phyloP scores from a whole-genome alignment of 2,113 vertebrate species.

The Symphodus melops region DNA sequence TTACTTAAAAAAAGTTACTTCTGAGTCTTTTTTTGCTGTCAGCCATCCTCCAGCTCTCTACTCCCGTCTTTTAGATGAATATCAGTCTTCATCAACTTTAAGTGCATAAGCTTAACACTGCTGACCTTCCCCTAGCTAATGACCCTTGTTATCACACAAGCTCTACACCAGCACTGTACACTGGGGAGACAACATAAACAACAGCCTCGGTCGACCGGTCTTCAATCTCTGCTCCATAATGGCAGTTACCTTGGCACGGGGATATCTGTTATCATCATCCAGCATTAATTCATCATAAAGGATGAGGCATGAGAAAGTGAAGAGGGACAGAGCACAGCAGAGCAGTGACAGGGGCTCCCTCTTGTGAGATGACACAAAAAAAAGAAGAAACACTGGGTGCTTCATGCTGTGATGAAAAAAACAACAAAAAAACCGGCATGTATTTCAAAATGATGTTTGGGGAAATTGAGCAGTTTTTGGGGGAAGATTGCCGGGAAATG shows the following conservation, averaged over 20 bases:
- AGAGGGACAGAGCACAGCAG: constrained; percentile 37
- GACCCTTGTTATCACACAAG: constrained; percentile 65
- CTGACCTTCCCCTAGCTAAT: constrained; percentile 79
- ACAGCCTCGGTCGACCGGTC: constrained; percentile 49
- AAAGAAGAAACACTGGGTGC: constrained; percentile 9
- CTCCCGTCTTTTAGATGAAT: constrained; percentile 15
- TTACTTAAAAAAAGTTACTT: too few species aligned
- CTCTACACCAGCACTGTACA: constrained; percentile 61
- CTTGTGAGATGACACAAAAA: constrained; percentile 64
- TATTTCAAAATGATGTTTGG: constrained; percentile 28
- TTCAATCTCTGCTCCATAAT: constrained; percentile 67
- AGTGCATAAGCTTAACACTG: constrained; percentile 59
- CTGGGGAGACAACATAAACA: constrained; percentile 72
- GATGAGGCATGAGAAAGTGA: constrained; percentile 41
- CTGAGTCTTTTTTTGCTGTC: too few species aligned
- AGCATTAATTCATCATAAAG: constrained; percentile 64
- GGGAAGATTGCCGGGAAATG: constrained; percentile 22
- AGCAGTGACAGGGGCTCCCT: constrained; percentile 66
- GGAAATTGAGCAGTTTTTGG: constrained; percentile 28
- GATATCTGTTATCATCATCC: constrained; percentile 71
- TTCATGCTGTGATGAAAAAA: constrained; percentile 28
- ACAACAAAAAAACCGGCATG: constrained; percentile 26
- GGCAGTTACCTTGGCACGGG: constrained; percentile 73
- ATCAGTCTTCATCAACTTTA: constrained; percentile 67
- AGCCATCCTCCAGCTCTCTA: too few species aligned